Evolutionary conservation across 2,888 invertebrate genomes (phyloP), one percentile per base, ranked within the genome.

Genomic region (Campoplex capitator): DNA sequence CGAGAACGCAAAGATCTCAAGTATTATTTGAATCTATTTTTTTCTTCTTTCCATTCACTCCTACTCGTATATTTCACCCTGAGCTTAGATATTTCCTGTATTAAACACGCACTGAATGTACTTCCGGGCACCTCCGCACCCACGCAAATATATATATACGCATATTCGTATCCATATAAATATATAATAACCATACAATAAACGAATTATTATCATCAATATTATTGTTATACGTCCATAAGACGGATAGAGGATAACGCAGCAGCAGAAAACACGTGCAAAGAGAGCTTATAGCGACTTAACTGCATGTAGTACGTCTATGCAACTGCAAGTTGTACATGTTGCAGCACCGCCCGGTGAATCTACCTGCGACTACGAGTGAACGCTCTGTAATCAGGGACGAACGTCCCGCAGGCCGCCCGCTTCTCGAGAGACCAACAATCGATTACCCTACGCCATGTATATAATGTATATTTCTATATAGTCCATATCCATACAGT

Each of bases 381-480:
- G 86, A 86, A 86, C 83, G 86, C 79, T 83, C 86, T 86, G 86
- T 83, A 86, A 86, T 86, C 86, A 86, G 86, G 83, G 86, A 79
- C 86, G 86, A 70, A 76, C 74, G 86, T 86, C 86, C 83, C 86
- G 86, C 79, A 48, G 82, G 83, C 79, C 83, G 74, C 83, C 79
- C 86, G 86, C 83, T 78, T 65, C 75, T 86, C 82, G 68, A 70
- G 74, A 79, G 85, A 62, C 84, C 74, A 84, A 87, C 87, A 88
- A 88, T 87, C 87, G 88, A 88, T 88, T 88, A 88, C 85, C 80
- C 87, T 82, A 70, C 67, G 77, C 83, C 75, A 75, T 87, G 79
- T 87, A 71, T 85, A 77, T 62, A 56, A 74, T 74, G 73, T 62
- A 48, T 74, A 85, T 74, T 54, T 74, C 38, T 67, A 54, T 74